Conservation (phyloP, 2,113 vertebrate species). For the Saguinus midas region DNA sequence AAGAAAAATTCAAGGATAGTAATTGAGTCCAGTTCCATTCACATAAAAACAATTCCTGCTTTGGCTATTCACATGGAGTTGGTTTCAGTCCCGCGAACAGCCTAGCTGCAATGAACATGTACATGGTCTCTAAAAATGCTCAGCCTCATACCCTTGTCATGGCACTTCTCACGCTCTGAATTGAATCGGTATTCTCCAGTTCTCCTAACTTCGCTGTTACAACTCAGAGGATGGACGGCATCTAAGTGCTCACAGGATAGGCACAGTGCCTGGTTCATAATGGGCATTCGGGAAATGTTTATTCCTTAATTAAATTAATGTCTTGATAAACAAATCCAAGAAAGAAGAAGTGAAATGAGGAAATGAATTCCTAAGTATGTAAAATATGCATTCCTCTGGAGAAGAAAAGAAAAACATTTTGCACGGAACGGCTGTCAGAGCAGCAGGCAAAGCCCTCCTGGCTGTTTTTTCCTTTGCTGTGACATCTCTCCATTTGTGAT, state of each 20-base stretch:
- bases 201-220: neutral
- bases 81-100: neutral
- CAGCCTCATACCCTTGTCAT: neutral
- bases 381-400: constrained; percentile 47
- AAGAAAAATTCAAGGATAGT: neutral
- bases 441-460: constrained; percentile 63
- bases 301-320: neutral
- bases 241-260: neutral
- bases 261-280: neutral
- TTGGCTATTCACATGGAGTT: neutral
- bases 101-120: neutral
- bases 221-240: neutral
- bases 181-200: neutral
- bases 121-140: neutral
- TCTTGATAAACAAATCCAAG: neutral
- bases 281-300: neutral
- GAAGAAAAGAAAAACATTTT: constrained; percentile 32
- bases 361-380: neutral
- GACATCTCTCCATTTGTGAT: constrained; percentile 68
- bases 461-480: constrained; percentile 71
- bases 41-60: neutral
- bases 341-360: neutral
- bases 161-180: neutral
- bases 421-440: constrained; percentile 51
- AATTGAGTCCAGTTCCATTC: neutral